These are phyloP conservation scores for Habropoda laboriosa DNA, from an alignment of 1,140 invertebrate species.

Conservation along the genomic window DNA sequence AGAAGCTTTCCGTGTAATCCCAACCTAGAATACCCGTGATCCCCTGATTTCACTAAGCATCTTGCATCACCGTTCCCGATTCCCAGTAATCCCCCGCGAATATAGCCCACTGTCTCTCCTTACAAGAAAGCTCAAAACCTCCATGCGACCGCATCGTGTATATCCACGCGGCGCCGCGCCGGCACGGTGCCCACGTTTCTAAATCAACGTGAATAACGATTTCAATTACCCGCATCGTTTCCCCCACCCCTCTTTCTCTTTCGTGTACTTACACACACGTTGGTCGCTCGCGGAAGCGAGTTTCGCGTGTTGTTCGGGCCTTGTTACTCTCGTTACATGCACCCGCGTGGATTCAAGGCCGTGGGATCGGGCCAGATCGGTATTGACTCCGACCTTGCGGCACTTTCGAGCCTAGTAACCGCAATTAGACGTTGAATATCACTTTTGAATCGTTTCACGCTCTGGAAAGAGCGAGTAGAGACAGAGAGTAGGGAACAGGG, in stretches of 20 bases:
- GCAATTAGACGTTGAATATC: background rate
- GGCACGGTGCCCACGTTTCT: background rate
- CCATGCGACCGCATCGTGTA: background rate
- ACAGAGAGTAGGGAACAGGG: background rate
- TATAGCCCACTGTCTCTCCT: no score
- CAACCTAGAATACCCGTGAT: no score
- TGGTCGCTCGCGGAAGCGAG: background rate
- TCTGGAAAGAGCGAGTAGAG: background rate
- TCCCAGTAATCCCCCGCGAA: no score
- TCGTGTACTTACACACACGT: background rate
- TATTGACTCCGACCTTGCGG: conserved; percentile 18
- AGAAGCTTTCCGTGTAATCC: no score
- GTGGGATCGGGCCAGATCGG: conserved; percentile 41
- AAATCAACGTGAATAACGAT: conserved; percentile 19
- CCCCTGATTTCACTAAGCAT: no score
- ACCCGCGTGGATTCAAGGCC: conserved; percentile 29
- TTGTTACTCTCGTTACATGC: conserved; percentile 40
- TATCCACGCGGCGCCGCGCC: no score
- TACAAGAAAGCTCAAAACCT: background rate
- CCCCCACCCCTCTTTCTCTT: no score
- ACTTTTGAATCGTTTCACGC: background rate
- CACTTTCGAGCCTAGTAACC: conserved; percentile 38
- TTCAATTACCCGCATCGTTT: conserved; percentile 15
- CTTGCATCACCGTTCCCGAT: no score
- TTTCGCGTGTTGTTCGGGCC: conserved; percentile 6